Evolutionary conservation across 2,888 invertebrate species (phyloP).

Genomic region (Drosophila quasianomalipes): DNA sequence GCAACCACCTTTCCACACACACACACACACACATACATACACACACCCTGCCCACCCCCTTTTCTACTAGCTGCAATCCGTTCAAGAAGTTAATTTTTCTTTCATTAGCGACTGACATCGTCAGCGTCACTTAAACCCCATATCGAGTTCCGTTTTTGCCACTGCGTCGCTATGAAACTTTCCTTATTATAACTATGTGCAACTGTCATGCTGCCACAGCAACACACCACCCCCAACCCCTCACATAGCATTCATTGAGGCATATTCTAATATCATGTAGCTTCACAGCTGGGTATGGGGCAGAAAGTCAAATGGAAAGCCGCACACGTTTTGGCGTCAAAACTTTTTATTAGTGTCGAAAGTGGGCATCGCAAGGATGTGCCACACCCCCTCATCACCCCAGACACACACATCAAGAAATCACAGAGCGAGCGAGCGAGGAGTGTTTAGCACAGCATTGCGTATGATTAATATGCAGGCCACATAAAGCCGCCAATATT

Average conservation of each 20-base stretch:
- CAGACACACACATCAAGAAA: constrained; percentile 36
- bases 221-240: background rate
- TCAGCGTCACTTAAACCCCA: constrained; percentile 44
- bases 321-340: constrained; percentile 72
- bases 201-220: constrained; percentile 55
- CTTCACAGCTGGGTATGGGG: constrained; percentile 19
- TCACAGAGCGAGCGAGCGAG: constrained; percentile 44
- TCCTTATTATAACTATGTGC: constrained; percentile 74
- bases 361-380: constrained; percentile 36
- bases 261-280: constrained; percentile 64
- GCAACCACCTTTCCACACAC: background rate
- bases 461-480: constrained; percentile 77
- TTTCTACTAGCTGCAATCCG: constrained; percentile 4
- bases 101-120: constrained; percentile 71
- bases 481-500: constrained; percentile 74
- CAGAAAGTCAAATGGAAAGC: constrained; percentile 37
- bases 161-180: constrained; percentile 65
- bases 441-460: constrained; percentile 59
- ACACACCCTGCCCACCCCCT: no score
- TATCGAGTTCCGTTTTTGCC: constrained; percentile 8
- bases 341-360: constrained; percentile 75
- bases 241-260: constrained; percentile 32
- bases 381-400: background rate
- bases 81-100: constrained; percentile 62
- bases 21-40: background rate